Conservation (phyloP, 2,113 vertebrate genomes). For the Paraplagusia blochii region DNA sequence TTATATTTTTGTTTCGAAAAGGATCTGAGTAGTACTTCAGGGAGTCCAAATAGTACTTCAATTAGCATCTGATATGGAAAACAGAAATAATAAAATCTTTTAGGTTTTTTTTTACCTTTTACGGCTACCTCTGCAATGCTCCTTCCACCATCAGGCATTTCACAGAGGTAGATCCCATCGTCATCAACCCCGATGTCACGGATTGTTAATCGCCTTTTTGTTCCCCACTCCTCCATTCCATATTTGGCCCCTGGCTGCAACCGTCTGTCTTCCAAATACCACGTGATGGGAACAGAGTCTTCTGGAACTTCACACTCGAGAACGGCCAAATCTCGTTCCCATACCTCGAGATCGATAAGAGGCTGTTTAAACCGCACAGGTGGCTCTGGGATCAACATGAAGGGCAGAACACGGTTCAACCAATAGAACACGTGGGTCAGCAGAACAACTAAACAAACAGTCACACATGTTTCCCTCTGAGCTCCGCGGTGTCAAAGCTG, state of each 20-base stretch:
- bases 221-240: constrained; percentile 89
- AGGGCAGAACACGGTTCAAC: constrained; percentile 22
- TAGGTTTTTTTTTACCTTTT: constrained; percentile 79
- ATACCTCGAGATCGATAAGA: constrained; percentile 88
- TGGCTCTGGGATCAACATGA: constrained; percentile 77
- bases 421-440: background rate
- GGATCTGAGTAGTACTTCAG: too few species aligned
- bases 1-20: too few species aligned
- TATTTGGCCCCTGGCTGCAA: constrained; percentile 93
- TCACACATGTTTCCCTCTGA: too few species aligned
- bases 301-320: constrained; percentile 95
- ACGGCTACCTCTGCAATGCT: constrained; percentile 93
- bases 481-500: constrained; percentile 12
- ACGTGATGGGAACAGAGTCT: constrained; percentile 87
- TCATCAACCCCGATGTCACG: constrained; percentile 87
- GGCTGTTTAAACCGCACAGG: constrained; percentile 87
- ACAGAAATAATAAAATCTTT: too few species aligned
- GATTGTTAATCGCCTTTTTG: constrained; percentile 87
- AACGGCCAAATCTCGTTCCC: constrained; percentile 85
- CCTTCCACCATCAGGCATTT: constrained; percentile 92
- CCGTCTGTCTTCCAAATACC: constrained; percentile 93
- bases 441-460: background rate
- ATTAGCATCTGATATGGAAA: too few species aligned
- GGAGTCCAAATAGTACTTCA: too few species aligned
- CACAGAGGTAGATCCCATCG: constrained; percentile 94